Evolutionary conservation across 2,113 vertebrate species (phyloP), one percentile per base, ranked within the genome.

Genomic region (Indri indri): DNA sequence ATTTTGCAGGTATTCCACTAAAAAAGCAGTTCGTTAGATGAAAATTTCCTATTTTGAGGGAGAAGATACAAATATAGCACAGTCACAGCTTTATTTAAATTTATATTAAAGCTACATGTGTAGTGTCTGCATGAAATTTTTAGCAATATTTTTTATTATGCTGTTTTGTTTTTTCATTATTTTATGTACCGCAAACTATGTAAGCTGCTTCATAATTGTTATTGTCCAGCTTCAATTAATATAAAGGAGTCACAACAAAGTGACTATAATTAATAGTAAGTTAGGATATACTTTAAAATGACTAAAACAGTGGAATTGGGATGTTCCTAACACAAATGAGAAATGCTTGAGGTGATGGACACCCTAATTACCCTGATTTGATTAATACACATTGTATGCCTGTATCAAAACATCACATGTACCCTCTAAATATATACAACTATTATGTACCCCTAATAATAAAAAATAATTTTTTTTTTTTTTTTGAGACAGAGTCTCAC

Each of bases 11-110:
- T 80, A 84, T 95, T 97, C 42, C 1, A 74, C 2, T 61, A 83
- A 61, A 42, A 80, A 65, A 18, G 42, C 8, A 32, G 6, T 40
- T 95, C 70, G 42, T 70, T 94, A 80, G 8, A 90, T 65, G 70
- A 90, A 63, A 74, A 54, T 42, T 80, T 91, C 32, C 20, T 6
- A 93, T 57, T 94, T 90, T 92, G 80, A 87, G 52, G 18, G 32
- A 95, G n/a, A 95, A 95, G 40, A 52, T 9, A 81, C 47, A 87
- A 94, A 91, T n/a, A 83, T 37, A 93, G 32, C 27, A 13, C n/a
- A 93, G 37, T 90, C 30, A 88, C 17, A 94, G 34, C 42, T 95
- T 94, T 91, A 80, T 66, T 91, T 92, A 71, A 90, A 42, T 95
- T 95, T 95, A 76, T 5, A 65, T 76, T 90, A 88, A 96, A 77